Conservation (phyloP, 2,888 invertebrate species). For the Schizotus pectinicornis region DNA sequence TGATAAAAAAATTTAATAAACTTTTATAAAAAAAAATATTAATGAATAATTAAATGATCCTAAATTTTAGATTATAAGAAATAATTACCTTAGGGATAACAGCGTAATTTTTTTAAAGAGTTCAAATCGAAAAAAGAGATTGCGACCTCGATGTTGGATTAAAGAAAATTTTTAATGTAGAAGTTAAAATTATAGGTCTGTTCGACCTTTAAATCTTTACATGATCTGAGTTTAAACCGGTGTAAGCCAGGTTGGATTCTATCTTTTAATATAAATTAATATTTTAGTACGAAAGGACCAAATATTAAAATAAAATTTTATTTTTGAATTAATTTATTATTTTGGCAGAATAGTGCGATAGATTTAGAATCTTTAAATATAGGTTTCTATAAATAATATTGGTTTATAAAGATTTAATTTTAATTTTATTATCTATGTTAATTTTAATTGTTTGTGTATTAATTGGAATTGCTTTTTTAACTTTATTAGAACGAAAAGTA, state of each 20-base stretch:
- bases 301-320: constrained; percentile 64
- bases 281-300: constrained; percentile 83
- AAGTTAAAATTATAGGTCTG: constrained; percentile 74
- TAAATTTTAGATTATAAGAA: constrained; percentile 67
- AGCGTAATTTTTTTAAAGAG: constrained; percentile 81
- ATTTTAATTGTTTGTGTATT: constrained; percentile 67
- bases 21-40: too few species aligned
- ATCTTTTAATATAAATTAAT: constrained; percentile 69
- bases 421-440: constrained; percentile 50
- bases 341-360: constrained; percentile 74
- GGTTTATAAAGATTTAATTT: constrained; percentile 58
- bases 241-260: constrained; percentile 86
- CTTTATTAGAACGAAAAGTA: constrained; percentile 73
- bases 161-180: constrained; percentile 72
- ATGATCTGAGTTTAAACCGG: constrained; percentile 90
- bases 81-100: constrained; percentile 86
- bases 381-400: constrained; percentile 65
- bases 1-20: constrained; percentile 67
- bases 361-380: constrained; percentile 74
- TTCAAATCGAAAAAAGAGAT: constrained; percentile 75
- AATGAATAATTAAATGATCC: constrained; percentile 64
- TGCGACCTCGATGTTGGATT: constrained; percentile 92
- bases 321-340: constrained; percentile 56
- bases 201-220: constrained; percentile 84
- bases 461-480: constrained; percentile 73